These are phyloP conservation scores for Motacilla alba DNA, from an alignment of 2,113 vertebrate species.

Conservation along the genomic window DNA sequence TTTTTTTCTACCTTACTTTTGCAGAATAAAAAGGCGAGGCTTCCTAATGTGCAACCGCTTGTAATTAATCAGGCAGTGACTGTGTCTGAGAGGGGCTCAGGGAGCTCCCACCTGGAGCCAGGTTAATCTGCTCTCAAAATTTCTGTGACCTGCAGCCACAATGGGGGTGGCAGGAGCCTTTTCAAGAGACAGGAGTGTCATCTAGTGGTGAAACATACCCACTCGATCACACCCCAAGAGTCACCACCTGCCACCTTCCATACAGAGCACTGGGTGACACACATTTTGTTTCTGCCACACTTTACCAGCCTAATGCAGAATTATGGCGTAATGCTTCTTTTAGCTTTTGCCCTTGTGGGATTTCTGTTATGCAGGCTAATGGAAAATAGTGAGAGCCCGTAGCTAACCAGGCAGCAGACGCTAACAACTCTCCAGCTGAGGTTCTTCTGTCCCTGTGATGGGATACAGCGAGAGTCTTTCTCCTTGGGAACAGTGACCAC, in stretches of 20 bases:
- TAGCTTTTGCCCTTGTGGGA: background rate
- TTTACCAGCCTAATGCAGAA: background rate
- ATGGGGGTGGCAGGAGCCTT: background rate
- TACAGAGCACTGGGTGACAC: background rate
- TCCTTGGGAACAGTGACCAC: background rate
- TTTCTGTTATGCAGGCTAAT: background rate
- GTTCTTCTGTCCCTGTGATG: background rate
- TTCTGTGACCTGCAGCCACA: background rate
- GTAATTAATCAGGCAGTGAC: background rate
- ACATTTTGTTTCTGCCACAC: background rate
- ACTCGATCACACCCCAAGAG: background rate
- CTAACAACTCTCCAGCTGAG: background rate
- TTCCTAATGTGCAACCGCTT: background rate
- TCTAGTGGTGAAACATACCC: conserved; percentile 24
- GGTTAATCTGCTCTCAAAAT: background rate
- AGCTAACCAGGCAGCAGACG: background rate
- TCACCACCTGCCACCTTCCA: background rate
- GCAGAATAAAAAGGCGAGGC: background rate
- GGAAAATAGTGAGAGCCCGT: background rate
- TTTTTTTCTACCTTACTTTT: background rate
- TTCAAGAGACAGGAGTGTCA: background rate
- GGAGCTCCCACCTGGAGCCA: background rate
- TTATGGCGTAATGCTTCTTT: background rate
- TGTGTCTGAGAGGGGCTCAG: background rate
- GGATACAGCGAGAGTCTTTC: background rate